These are phyloP conservation scores for Steinernema carpocapsae DNA, from an alignment of 2,888 invertebrate species.

Conservation along the genomic window DNA sequence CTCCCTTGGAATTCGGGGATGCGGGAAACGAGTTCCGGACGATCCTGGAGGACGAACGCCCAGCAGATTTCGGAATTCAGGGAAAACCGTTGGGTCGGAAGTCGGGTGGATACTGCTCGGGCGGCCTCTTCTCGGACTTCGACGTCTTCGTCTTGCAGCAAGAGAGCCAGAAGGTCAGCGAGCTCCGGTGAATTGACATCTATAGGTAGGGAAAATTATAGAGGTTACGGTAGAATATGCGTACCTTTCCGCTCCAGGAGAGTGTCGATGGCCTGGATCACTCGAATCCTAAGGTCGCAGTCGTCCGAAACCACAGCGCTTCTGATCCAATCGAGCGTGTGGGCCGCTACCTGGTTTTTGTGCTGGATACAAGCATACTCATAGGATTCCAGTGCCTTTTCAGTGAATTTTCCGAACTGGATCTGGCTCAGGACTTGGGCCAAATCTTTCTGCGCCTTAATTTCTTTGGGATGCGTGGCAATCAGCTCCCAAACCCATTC, in stretches of 20 bases:
- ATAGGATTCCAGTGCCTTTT: background rate
- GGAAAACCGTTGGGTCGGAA: background rate
- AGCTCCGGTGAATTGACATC: background rate
- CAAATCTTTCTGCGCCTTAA: no score
- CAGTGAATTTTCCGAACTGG: background rate
- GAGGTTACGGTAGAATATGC: background rate
- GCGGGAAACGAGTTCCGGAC: slow-evolving; percentile 15
- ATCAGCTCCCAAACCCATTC: background rate
- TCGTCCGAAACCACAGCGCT: background rate
- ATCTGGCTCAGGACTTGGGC: no score
- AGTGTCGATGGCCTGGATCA: background rate
- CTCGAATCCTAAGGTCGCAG: background rate
- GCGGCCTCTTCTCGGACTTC: slow-evolving; percentile 38
- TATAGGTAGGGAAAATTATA: background rate
- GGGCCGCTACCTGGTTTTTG: background rate
- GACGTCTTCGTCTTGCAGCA: slow-evolving; percentile 38
- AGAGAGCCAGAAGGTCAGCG: background rate
- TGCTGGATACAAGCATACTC: background rate
- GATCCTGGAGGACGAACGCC: slow-evolving; percentile 25
- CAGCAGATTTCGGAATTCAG: slow-evolving; percentile 34
- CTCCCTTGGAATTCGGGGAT: background rate
- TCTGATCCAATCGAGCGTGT: background rate
- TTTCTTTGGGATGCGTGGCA: no score
- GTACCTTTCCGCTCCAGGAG: background rate
- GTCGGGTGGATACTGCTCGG: slow-evolving; percentile 13